phyloP scores from a whole-genome alignment of 2,888 invertebrate genomes.

The Cephus pulcher region DNA sequence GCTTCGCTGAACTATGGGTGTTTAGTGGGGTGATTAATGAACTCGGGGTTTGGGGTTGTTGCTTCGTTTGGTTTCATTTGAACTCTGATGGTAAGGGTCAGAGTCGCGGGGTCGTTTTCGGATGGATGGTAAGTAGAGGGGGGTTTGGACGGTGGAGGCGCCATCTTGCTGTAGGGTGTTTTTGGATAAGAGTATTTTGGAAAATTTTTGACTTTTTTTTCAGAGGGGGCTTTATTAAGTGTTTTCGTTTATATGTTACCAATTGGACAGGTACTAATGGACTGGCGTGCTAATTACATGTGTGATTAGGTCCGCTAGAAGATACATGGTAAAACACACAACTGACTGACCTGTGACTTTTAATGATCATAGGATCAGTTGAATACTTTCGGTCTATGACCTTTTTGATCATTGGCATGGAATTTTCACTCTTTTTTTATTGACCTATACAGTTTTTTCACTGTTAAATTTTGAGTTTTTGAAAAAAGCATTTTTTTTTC shows the following conservation, averaged over 20 bases:
- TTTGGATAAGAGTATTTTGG: neutral
- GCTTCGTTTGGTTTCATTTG: slow-evolving; percentile 10
- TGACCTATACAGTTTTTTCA: neutral
- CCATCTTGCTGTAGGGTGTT: neutral
- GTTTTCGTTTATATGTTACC: slow-evolving; percentile 12
- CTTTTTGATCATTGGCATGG: slow-evolving; percentile 28
- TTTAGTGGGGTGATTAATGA: slow-evolving; percentile 61
- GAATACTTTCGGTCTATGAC: slow-evolving; percentile 54
- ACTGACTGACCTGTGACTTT: slow-evolving; percentile 46
- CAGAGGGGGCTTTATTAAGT: neutral
- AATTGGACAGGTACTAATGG: slow-evolving; percentile 58
- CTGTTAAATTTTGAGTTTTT: neutral
- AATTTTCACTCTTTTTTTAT: neutral
- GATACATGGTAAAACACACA: slow-evolving; percentile 44
- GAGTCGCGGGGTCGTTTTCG: neutral
- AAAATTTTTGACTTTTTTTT: no score
- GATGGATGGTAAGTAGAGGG: neutral
- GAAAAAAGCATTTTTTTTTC: neutral
- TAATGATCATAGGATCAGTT: slow-evolving; percentile 53
- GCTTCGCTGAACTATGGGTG: slow-evolving; percentile 29
- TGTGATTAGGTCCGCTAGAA: slow-evolving; percentile 44
- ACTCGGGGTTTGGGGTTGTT: slow-evolving; percentile 26
- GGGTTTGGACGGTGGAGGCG: neutral
- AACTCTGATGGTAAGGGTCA: slow-evolving; percentile 5
- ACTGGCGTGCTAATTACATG: slow-evolving; percentile 45